Evolutionary conservation across 2,113 vertebrate species (phyloP).

Genomic region (Rhodinocichla rosea): DNA sequence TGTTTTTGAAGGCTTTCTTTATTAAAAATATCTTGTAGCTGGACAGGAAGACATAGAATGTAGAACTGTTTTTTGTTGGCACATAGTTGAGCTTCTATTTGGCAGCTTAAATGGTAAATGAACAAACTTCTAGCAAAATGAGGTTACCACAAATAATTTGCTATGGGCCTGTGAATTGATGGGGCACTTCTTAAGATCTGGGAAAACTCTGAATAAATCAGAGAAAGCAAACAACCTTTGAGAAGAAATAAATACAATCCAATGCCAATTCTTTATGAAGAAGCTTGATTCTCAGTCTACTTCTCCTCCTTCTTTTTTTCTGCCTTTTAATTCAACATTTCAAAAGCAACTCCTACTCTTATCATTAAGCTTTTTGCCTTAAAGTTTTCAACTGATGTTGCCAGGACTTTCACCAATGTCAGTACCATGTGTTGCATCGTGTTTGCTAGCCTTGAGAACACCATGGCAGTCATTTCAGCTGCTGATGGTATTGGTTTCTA

Average conservation of each 20-base stretch:
- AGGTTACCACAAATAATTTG: constrained; percentile 41
- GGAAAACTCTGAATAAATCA: not conserved
- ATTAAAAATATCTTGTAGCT: not conserved
- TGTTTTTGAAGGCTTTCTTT: not conserved
- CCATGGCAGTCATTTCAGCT: not conserved
- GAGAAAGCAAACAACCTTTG: not conserved
- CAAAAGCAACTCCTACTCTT: not conserved
- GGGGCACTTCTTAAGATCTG: not conserved
- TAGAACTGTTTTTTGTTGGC: not conserved
- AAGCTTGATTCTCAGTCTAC: not conserved
- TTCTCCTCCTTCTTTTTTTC: not conserved
- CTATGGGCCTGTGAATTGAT: not conserved
- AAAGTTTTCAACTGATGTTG: not conserved
- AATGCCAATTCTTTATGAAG: not conserved
- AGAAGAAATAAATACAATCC: not conserved
- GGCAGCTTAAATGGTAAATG: constrained; percentile 10
- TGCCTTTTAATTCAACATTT: not conserved
- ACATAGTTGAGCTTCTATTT: not conserved
- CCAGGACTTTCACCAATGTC: not conserved
- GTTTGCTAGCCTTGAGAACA: not conserved
- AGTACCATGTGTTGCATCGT: not conserved
- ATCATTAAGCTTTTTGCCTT: not conserved
- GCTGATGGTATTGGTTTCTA: not conserved
- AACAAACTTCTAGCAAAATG: constrained; percentile 29
- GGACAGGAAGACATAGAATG: constrained; percentile 7